A percentile compares a stretch with the other conserved stretches of the same genome.
Evolutionary conservation across 2,113 vertebrate genomes (phyloP).

Genomic region (Sylvietta virens): DNA sequence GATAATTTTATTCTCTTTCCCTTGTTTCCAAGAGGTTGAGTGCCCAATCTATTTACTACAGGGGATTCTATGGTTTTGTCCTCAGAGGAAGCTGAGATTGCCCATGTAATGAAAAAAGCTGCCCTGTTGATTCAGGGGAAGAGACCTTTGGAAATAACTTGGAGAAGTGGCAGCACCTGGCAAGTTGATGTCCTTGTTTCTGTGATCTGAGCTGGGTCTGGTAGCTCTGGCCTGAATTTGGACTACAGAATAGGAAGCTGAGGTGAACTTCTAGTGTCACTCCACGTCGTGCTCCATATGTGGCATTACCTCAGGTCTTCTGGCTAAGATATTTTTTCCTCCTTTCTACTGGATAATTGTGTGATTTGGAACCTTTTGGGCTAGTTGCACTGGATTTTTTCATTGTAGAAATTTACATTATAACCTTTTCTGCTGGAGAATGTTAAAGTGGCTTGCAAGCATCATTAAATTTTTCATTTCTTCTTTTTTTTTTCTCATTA

Average conservation of each 20-base stretch:
- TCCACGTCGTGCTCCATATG: accelerated
- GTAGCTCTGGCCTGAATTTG: background rate
- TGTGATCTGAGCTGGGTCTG: background rate
- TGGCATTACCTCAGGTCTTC: background rate
- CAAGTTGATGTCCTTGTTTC: background rate
- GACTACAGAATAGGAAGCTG: background rate
- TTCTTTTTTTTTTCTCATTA: background rate
- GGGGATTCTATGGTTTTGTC: background rate
- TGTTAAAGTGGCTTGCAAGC: background rate
- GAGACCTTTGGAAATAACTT: background rate
- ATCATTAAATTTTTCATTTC: background rate
- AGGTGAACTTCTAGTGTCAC: background rate
- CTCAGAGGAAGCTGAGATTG: background rate
- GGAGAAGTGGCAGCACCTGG: background rate
- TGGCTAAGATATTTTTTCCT: background rate
- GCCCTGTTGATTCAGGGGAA: background rate
- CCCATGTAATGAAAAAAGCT: background rate
- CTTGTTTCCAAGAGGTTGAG: background rate
- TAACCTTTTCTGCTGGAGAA: background rate
- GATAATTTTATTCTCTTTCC: background rate
- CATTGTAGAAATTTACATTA: background rate
- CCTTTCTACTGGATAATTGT: background rate
- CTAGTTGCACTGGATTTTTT: background rate
- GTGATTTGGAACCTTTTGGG: background rate
- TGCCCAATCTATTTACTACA: background rate